Evolutionary conservation across 2,113 vertebrate genomes (phyloP), one percentile per base, ranked within the genome.

Genomic region (Lonchura striata): DNA sequence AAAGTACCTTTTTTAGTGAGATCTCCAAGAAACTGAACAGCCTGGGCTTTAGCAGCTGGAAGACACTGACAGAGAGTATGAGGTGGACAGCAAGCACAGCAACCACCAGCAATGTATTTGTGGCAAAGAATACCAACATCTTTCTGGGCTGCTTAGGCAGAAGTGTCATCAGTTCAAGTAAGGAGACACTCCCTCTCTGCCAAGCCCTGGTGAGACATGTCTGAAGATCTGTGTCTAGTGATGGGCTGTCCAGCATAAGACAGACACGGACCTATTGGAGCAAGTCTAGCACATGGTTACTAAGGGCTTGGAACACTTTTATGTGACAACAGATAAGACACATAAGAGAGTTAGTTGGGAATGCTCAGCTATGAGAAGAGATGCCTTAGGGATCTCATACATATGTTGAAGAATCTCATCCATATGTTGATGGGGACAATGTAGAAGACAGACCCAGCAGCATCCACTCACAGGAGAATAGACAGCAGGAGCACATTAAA

Each of bases 71-170:
- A 77, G 49, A 59, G 25, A 50, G 61, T 12, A 53, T 1, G 2
- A 49, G 33, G 15, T 14, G 3, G 15, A 60, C 23, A 63, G 3
- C 1, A n/a, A 47, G 11, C 23, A 84, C 37, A 47, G 10, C 25
- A 75, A 18, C 31, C 23, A 2, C 13, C 42, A 42, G 8, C 1
- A 65, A 23, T 56, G 33, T 30, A 14, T 5, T 37, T 92, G 39
- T 2, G 1, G 5, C 9, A 25, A 76, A 66, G 14, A 11, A 10
- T 6, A 8, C 1, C 11, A n/a, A 6, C 4, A 42, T 5, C 3
- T 5, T 42, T 33, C 35, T 13, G 24, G 16, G 13, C 5, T 84
- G 10, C 21, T 46, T 20, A 10, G 9, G 13, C 10, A 76, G 19
- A 19, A 16, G 3, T 66, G 47, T 17, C 37, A 57, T 11, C 12